Base-by-base conservation (phyloP, 2,888 invertebrate species). In the Erpobdella octoculata region DNA sequence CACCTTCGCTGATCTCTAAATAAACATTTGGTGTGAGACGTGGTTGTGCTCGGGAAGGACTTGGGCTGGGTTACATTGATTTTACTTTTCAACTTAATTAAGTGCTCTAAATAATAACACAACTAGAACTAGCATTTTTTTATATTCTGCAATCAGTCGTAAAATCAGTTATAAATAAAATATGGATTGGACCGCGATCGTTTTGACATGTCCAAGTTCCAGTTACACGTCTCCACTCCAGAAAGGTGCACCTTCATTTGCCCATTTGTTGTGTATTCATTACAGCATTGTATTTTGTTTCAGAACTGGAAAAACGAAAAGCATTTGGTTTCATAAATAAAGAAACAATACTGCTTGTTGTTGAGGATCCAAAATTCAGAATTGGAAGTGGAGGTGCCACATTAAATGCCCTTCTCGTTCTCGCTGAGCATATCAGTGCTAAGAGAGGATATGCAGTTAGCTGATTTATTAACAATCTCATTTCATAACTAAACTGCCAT, bases 341-440 rank as follows among this genome's bases (percentile, higher is more conserved):
- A 65, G 79, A 79, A 64, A 78, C 78, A 1, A 77, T 81, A 31
- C 70, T 83, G 28, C 73, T 84, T 62, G 79, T 81, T 3, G 91
- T 83, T 15, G 83, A 84, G 70, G 84, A 84, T 74, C 84, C 83
- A 21, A 80, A 80, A 46, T 73, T 77, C 6, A 78, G 80, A 58
- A 81, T 85, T 31, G 85, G 85, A 71, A 86, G 85, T 80, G 86
- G 86, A 25, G 85, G 86, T 9, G 85, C 86, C 37, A 85, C 85
- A 1, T 78, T 86, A 65, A 86, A 86, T 78, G 86, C 86, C 3
- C 77, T 86, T 21, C 78, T 86, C 12, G 80, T 85, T 33, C 82
- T 84, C 41, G 79, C 84, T 1, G 86, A 86, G 76, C 81, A 83
- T 74, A 80, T 86, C 12, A 83, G 84, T 77, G 84, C 84, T 1